Conservation (phyloP, 2,888 invertebrate species). For the Leptopterna dolabrata region DNA sequence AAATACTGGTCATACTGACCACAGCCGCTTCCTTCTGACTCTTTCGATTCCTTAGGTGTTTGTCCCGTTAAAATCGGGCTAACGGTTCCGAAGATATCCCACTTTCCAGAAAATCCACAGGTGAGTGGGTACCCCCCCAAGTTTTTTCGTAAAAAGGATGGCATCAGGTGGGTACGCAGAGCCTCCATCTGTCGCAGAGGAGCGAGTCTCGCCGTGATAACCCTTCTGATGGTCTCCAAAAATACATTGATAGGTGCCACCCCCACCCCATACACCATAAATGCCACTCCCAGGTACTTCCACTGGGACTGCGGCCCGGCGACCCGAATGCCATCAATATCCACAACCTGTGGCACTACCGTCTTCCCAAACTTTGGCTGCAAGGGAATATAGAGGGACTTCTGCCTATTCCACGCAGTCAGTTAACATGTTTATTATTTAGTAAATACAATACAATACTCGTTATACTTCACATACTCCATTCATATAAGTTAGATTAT, state of each 20-base stretch:
- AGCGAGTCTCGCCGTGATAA: background rate
- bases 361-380: too few relatives aligned
- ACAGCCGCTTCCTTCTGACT: too few relatives aligned
- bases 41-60: too few relatives aligned
- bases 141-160: background rate
- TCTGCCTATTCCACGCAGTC: background rate
- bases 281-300: background rate
- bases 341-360: background rate
- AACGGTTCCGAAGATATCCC: background rate
- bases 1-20: too few relatives aligned
- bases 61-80: background rate
- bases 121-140: background rate
- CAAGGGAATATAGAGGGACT: conserved; percentile 2
- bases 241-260: background rate
- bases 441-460: too few relatives aligned
- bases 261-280: background rate
- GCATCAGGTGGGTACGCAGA: background rate
- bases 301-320: background rate
- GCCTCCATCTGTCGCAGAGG: background rate
- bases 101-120: background rate
- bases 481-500: too few relatives aligned
- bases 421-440: too few relatives aligned
- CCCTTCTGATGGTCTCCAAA: background rate
- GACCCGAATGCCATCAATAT: background rate
- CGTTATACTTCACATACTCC: too few relatives aligned